Evolutionary conservation across 2,888 invertebrate species (phyloP), one percentile per base, ranked within the genome.

Genomic region (Limnephilus marmoratus): DNA sequence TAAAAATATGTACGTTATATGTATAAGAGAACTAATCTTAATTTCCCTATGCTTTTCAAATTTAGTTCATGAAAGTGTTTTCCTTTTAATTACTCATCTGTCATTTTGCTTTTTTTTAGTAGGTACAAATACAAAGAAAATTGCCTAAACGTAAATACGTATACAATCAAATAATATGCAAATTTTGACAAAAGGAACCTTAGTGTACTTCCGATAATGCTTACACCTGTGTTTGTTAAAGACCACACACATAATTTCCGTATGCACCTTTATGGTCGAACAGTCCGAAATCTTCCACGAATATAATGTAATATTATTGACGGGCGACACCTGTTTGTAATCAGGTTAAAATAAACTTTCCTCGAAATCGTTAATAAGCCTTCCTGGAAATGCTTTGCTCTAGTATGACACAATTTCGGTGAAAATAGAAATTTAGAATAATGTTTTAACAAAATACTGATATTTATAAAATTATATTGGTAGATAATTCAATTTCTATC

Each of bases 211-310:
- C 24, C 9, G 0, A 24, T 9, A 68, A n/a, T 68, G 68, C 68
- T n/a, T 68, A 68, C 68, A 24, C 24, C 4, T 9, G n/a, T 68
- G 5, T 68, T 68, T 68, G 24, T n/a, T n/a, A 9, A 18, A 68
- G 24, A 68, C 68, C 68, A 68, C 68, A 24, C 68, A n/a, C 9
- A 24, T 68, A 68, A 9, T 24, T 68, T 68, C 24, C 24, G 24
- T 24, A 24, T 68, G 68, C 68, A 68, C n/a, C n/a, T 68, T 68
- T 68, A 68, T 24, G 9, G 24, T 68, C 24, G n/a, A n/a, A 24
- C 68, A n/a, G 68, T 68, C 68, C 68, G 68, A 68, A 68, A 68
- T n/a, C n/a, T 68, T 68, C 68, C 68, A 68, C 68, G 68, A 68
- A 68, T 68, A 68, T 68, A 68, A 68, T 68, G 24, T n/a, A 68